Percentiles rank a stretch among this genome's conserved stretches.
Conservation (phyloP, 2,888 invertebrate genomes). For the Octodonta nipae region DNA sequence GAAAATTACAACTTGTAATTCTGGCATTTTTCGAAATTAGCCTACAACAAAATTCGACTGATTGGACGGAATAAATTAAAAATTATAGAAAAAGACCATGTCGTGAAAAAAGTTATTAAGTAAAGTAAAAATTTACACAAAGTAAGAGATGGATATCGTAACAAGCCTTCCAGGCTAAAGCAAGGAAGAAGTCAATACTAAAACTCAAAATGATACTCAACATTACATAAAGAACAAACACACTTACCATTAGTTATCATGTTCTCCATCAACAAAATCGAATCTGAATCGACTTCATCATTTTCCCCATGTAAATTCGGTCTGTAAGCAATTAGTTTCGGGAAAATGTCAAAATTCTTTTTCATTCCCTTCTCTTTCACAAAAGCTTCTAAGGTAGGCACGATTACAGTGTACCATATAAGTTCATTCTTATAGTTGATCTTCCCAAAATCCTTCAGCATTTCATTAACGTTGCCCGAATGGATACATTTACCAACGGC, state of each 20-base stretch:
- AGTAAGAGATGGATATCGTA: too few relatives aligned
- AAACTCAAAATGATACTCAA: too few relatives aligned
- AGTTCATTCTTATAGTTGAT: constrained; percentile 9
- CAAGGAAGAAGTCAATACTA: too few relatives aligned
- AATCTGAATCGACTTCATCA: constrained; percentile 10
- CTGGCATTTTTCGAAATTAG: too few relatives aligned
- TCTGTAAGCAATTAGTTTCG: constrained; percentile 11
- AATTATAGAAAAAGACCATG: too few relatives aligned
- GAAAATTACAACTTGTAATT: too few relatives aligned
- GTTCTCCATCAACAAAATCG: constrained; percentile 13
- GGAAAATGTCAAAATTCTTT: constrained; percentile 8
- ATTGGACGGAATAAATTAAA: too few relatives aligned
- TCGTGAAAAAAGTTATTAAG: too few relatives aligned
- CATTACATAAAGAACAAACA: too few relatives aligned
- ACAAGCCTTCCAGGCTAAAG: too few relatives aligned
- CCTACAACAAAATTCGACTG: too few relatives aligned
- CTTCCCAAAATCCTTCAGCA: constrained; percentile 1
- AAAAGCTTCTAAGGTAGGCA: constrained; percentile 10
- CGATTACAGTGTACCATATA: constrained; percentile 10
- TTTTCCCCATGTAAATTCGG: constrained; percentile 7
- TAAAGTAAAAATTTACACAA: too few relatives aligned
- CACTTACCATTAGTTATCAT: constrained; percentile 9
- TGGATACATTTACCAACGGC: constrained; percentile 11
- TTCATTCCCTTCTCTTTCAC: constrained; percentile 7
- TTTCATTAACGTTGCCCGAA: not conserved